Percentiles rank a stretch among this genome's conserved stretches.
Evolutionary conservation across 2,113 vertebrate species (phyloP).

Genomic region (Phalacrocorax pelagicus): DNA sequence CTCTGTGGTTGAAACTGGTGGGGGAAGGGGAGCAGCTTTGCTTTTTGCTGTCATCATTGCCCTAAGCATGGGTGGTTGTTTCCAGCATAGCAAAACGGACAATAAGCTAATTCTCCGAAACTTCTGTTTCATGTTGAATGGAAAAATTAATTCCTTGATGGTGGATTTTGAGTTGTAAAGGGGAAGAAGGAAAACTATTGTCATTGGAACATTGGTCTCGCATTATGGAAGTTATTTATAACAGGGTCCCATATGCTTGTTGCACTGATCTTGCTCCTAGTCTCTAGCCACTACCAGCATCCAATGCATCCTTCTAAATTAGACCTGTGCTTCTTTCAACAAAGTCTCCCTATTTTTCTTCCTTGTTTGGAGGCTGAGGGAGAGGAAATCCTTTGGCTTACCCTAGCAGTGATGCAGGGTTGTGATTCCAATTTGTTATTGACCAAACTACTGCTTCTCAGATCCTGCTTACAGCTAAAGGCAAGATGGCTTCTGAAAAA

Average conservation of each 20-base stretch:
- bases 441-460: not conserved
- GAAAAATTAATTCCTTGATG: not conserved
- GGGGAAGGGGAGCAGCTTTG: not conserved
- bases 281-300: not conserved
- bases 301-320: not conserved
- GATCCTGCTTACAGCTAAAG: not conserved
- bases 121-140: not conserved
- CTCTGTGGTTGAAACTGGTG: not conserved
- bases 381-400: not conserved
- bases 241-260: not conserved
- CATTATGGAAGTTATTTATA: not conserved
- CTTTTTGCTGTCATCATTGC: not conserved
- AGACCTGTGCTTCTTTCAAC: not conserved
- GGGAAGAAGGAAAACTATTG: not conserved
- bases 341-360: not conserved
- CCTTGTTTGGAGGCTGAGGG: not conserved
- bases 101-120: not conserved
- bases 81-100: not conserved
- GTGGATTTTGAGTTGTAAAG: not conserved
- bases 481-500: not conserved
- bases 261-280: slow-evolving; percentile 19
- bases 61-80: not conserved
- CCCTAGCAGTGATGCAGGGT: not conserved
- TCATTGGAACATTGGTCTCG: not conserved
- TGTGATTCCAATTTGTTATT: not conserved